Evolutionary conservation across 2,113 vertebrate species (phyloP).

Genomic region (Pycnonotus jocosus): DNA sequence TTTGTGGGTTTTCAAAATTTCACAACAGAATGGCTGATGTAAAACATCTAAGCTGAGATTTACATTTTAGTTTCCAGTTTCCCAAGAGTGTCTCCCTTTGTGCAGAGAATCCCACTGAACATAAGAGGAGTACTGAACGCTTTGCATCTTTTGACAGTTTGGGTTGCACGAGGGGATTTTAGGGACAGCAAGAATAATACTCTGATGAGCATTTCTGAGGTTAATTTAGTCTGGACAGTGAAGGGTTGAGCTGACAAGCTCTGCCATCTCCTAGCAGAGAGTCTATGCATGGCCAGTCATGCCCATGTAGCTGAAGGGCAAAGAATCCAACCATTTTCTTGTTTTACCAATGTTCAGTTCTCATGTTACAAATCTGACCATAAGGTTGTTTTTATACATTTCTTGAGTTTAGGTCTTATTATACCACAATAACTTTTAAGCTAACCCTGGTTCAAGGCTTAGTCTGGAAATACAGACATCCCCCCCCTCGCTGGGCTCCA

Average conservation of each 20-base stretch:
- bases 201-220: not conserved
- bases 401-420: not conserved
- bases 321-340: not conserved
- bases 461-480: not conserved
- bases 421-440: not conserved
- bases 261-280: not conserved
- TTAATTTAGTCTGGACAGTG: not conserved
- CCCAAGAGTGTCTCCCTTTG: not conserved
- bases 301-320: not conserved
- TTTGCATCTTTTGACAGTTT: not conserved
- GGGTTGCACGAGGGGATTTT: not conserved
- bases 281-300: not conserved
- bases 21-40: not conserved
- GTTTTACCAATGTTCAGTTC: not conserved
- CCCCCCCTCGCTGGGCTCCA: not conserved
- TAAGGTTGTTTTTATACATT: not conserved
- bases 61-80: not conserved
- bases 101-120: not conserved
- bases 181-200: not conserved
- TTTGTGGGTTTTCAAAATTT: not conserved
- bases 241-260: not conserved
- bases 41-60: not conserved
- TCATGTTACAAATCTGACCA: not conserved
- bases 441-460: not conserved
- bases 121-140: not conserved